phyloP scores from a whole-genome alignment of 2,113 vertebrate genomes.

The Pygoscelis adeliae region DNA sequence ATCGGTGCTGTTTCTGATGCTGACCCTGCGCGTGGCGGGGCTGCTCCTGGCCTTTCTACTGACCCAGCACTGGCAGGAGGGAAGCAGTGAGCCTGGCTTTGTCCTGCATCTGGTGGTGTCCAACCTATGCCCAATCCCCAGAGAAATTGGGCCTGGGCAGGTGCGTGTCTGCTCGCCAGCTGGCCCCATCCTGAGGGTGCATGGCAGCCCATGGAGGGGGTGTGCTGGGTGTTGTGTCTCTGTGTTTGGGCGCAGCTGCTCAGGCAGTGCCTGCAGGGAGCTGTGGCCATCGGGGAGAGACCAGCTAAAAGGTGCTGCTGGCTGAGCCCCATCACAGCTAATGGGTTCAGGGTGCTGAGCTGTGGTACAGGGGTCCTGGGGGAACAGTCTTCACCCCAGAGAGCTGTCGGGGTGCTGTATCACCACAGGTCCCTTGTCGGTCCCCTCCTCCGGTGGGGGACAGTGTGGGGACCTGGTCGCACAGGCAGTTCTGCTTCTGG shows the following conservation, averaged over 20 bases:
- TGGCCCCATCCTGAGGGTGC: accelerated
- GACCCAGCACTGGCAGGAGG: background rate
- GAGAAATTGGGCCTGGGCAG: background rate
- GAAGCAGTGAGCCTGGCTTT: background rate
- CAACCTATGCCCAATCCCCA: background rate
- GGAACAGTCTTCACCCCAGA: background rate
- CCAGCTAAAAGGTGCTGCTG: background rate
- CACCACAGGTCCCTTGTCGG: accelerated
- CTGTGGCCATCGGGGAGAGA: background rate
- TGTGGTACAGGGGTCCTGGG: background rate
- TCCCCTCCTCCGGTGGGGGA: accelerated
- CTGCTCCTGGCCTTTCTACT: background rate
- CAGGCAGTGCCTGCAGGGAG: background rate
- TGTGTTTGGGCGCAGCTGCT: accelerated
- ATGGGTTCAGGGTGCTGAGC: background rate
- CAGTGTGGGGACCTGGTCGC: accelerated
- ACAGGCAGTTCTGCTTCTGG: background rate
- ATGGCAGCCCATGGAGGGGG: accelerated
- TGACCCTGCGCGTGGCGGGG: accelerated
- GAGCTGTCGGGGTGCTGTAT: background rate
- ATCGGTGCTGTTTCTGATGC: accelerated
- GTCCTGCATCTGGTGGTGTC: background rate
- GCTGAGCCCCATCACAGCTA: accelerated
- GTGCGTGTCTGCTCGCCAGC: background rate
- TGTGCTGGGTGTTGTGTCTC: background rate